Conservation (phyloP, 2,888 invertebrate genomes). For the Phalera bucephala region DNA sequence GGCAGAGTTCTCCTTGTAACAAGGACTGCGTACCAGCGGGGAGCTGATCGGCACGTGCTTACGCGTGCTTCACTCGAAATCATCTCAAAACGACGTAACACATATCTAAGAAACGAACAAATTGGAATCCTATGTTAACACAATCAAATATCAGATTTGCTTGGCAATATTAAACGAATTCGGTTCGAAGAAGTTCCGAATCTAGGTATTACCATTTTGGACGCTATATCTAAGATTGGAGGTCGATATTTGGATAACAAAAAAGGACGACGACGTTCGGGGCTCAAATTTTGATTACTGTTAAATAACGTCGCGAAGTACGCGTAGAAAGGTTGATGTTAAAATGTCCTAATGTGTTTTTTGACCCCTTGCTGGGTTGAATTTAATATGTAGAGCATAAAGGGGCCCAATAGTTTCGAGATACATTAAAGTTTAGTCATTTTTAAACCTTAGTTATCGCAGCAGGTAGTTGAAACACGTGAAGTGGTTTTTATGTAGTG, state of each 20-base stretch:
- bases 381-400: conserved; percentile 70
- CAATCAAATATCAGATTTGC: conserved; percentile 22
- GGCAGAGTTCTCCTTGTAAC: conserved; percentile 77
- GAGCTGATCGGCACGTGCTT: conserved; percentile 76
- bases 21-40: conserved; percentile 80
- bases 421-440: conserved; percentile 56
- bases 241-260: conserved; percentile 51
- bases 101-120: conserved; percentile 20
- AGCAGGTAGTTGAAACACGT: not conserved
- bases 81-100: conserved; percentile 33
- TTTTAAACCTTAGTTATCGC: not conserved
- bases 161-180: conserved; percentile 19
- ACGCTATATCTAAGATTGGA: conserved; percentile 49
- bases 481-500: no score
- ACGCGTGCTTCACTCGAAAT: conserved; percentile 56
- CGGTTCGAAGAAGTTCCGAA: conserved; percentile 45
- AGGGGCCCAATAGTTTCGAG: conserved; percentile 67
- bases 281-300: conserved; percentile 60
- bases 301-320: conserved; percentile 60
- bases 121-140: conserved; percentile 25
- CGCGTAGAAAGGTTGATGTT: conserved; percentile 69
- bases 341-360: conserved; percentile 72
- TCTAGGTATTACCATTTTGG: conserved; percentile 45
- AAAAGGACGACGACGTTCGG: conserved; percentile 39
- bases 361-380: conserved; percentile 71